Evolutionary conservation across 2,797 vertebrate genomes (phyloP), one percentile per base, ranked within the genome.

Genomic region (Miopithecus talapoin): DNA sequence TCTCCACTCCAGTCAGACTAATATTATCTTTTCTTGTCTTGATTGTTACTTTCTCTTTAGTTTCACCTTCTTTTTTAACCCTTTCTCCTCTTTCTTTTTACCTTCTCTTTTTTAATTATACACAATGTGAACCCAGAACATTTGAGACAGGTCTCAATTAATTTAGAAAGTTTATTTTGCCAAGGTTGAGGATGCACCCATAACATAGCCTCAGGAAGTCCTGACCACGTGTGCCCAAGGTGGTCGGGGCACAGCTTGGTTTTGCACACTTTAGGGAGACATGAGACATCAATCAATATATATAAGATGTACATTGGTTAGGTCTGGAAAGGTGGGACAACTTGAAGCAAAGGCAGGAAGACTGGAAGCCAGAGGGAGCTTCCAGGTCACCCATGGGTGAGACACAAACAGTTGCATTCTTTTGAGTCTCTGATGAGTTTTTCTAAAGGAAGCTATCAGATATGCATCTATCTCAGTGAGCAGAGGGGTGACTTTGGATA

Each of bases 41-140:
- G n/a, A 11, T 72, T n/a, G 33, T 68, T 68, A n/a, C 19, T 39
- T 39, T 36, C 2, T 72, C 68, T 39, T 72, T 19, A 68, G 30
- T n/a, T n/a, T 39, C 36, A 72, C 36, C 36, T 39, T 72, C 68
- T 72, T 72, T 72, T 39, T 24, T 12, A 72, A 39, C 10, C 2
- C 10, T 72, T 39, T 72, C 21, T 72, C 10, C 21, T 36, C 61
- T 68, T 68, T 68, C 33, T n/a, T 33, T n/a, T 68, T 64, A n/a
- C 16, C 7, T 8, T 79, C 61, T 89, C 68, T 92, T 85, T 95
- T 95, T 68, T 17, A 81, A 75, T 91, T 53, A 36, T 6, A 41
- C 59, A 55, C 19, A 85, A 46, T 36, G 6, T 33, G 30, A 64
- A 64, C 30, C 30, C 61, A 64, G 61, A 64, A 64, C 16, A 64